These are phyloP conservation scores for Neogale vison DNA, from an alignment of 2,113 vertebrate genomes.

Conservation along the genomic window DNA sequence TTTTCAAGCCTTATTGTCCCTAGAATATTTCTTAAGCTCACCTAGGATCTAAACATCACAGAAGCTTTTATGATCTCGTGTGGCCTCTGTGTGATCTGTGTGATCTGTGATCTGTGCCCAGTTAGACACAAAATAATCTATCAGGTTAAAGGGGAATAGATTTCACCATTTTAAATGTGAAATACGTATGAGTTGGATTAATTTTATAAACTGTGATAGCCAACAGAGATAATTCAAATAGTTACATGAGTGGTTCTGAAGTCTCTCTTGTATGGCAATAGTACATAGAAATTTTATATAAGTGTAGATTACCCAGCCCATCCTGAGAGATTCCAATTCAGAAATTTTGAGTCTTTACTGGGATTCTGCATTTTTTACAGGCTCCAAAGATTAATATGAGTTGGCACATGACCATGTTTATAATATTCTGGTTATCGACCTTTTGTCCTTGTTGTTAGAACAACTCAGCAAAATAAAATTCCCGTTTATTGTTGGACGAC, in stretches of 20 bases:
- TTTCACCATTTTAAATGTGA: neutral
- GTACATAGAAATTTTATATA: neutral
- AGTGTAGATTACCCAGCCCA: neutral
- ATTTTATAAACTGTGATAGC: neutral
- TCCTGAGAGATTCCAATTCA: neutral
- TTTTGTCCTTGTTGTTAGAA: conserved; percentile 82
- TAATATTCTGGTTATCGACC: neutral
- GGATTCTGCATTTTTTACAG: neutral
- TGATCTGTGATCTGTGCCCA: too few species aligned
- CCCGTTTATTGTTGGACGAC: conserved; percentile 91
- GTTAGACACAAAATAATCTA: neutral
- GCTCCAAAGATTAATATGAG: neutral
- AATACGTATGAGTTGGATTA: neutral
- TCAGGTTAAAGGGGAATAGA: neutral
- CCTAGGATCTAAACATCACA: neutral
- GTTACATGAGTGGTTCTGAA: neutral
- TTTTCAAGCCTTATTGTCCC: neutral
- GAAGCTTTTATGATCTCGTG: neutral
- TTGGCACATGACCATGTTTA: neutral
- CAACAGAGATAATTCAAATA: neutral
- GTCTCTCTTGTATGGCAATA: neutral
- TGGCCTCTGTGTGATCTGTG: too few species aligned
- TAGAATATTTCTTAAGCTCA: conserved; percentile 1
- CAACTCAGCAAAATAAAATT: conserved; percentile 93
- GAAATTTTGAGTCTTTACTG: neutral